Evolutionary conservation across 2,888 invertebrate genomes (phyloP).

Genomic region (Muscina levida): DNA sequence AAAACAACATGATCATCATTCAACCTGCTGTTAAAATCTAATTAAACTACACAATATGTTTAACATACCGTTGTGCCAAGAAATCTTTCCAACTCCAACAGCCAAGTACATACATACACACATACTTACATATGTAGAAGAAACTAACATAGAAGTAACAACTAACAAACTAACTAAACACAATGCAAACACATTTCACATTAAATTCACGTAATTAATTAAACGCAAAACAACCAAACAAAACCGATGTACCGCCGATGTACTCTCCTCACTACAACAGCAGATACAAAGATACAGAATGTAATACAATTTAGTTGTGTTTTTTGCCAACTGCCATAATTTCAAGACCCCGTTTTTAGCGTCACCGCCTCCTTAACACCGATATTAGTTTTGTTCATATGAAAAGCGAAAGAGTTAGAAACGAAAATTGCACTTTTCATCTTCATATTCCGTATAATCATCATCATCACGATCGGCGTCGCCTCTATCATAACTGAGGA

Average conservation of each 20-base stretch:
- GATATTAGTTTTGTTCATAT: constrained; percentile 12
- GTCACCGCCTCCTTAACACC: constrained; percentile 39
- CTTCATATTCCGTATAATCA: constrained; percentile 11
- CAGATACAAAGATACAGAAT: constrained; percentile 1
- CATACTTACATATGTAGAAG: no score
- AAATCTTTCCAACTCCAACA: neutral
- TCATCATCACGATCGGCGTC: constrained; percentile 5
- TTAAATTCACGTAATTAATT: constrained; percentile 72
- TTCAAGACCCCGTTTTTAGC: no score
- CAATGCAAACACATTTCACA: constrained; percentile 58
- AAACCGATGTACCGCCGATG: no score
- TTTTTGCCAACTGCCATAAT: neutral
- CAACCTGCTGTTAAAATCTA: constrained; percentile 57
- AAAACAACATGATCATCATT: neutral
- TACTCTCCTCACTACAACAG: no score
- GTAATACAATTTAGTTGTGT: neutral
- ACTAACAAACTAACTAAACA: constrained; percentile 22
- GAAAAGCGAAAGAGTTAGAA: constrained; percentile 5
- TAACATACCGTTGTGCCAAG: constrained; percentile 31
- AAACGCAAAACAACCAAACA: constrained; percentile 34
- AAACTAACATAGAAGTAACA: no score
- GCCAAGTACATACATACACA: constrained; percentile 6
- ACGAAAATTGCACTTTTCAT: constrained; percentile 57
- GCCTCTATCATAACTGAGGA: neutral
- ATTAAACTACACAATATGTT: constrained; percentile 51